phyloP scores from a whole-genome alignment of 2,113 vertebrate species.

The Zosterops japonicus region DNA sequence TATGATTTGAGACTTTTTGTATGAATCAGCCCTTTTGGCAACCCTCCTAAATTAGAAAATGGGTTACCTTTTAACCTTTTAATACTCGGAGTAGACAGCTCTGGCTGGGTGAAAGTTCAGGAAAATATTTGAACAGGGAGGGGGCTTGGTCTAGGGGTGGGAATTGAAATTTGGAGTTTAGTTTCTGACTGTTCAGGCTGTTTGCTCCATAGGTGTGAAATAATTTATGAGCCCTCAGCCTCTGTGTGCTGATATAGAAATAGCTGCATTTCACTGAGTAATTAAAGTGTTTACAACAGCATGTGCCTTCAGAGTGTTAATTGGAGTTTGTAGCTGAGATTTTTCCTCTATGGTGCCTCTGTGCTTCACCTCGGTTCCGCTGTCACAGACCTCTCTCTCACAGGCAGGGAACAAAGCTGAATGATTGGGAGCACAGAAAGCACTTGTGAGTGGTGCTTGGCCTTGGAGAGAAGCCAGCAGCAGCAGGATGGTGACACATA shows the following conservation, averaged over 20 bases:
- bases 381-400: not conserved
- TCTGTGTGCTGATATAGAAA: not conserved
- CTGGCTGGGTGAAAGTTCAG: slow-evolving; percentile 33
- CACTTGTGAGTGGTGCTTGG: not conserved
- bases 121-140: slow-evolving; percentile 16
- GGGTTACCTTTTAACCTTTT: slow-evolving; percentile 49
- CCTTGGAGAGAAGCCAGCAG: not conserved
- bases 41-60: slow-evolving; percentile 47
- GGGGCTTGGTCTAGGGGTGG: not conserved
- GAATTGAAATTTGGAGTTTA: not conserved
- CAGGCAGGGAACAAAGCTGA: not conserved
- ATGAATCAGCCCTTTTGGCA: slow-evolving; percentile 56
- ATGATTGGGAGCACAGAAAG: not conserved
- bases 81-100: not conserved
- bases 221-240: not conserved
- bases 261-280: not conserved
- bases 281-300: not conserved
- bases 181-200: not conserved
- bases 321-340: not conserved
- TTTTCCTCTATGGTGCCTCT: not conserved
- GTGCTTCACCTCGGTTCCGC: not conserved
- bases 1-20: slow-evolving; percentile 49
- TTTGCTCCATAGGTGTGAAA: slow-evolving; percentile 43
- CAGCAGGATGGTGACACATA: not conserved
- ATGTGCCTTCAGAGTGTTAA: not conserved